Evolutionary conservation across 2,888 invertebrate genomes (phyloP).

Genomic region (Gibbula magus): DNA sequence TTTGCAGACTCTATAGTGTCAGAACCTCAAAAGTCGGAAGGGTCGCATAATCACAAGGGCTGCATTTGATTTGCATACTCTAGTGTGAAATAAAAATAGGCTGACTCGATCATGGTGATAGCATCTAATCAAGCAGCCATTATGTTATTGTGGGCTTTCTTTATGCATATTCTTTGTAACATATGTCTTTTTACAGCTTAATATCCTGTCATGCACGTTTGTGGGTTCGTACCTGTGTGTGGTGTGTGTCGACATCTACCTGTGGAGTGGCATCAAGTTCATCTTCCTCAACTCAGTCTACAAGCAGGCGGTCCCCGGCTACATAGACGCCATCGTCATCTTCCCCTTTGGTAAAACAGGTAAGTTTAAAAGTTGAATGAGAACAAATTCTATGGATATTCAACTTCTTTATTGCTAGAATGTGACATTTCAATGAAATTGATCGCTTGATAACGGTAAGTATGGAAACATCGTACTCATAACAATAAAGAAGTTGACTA

Average conservation of each 20-base stretch:
- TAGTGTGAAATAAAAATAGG: too few relatives aligned
- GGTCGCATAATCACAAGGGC: too few relatives aligned
- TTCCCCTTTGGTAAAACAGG: constrained; percentile 51
- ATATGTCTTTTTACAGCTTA: constrained; percentile 72
- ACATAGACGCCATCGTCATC: constrained; percentile 43
- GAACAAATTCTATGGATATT: background rate
- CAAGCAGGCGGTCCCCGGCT: constrained; percentile 78
- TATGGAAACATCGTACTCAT: background rate
- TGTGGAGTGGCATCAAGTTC: constrained; percentile 82
- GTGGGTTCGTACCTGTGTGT: constrained; percentile 82
- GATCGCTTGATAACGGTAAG: background rate
- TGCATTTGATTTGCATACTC: too few relatives aligned
- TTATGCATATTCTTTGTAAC: too few relatives aligned
- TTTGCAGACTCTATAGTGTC: too few relatives aligned
- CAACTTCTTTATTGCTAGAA: background rate
- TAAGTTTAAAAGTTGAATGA: too few relatives aligned
- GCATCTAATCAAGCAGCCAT: too few relatives aligned
- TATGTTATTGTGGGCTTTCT: too few relatives aligned
- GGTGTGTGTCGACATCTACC: constrained; percentile 81
- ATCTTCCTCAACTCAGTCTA: constrained; percentile 82
- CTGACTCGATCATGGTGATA: too few relatives aligned
- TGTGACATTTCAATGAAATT: background rate
- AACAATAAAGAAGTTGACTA: too few relatives aligned
- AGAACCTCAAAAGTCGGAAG: too few relatives aligned
- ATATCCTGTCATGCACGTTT: constrained; percentile 80